Base-by-base conservation (phyloP, 2,113 vertebrate genomes). In the Callipepla californica region DNA sequence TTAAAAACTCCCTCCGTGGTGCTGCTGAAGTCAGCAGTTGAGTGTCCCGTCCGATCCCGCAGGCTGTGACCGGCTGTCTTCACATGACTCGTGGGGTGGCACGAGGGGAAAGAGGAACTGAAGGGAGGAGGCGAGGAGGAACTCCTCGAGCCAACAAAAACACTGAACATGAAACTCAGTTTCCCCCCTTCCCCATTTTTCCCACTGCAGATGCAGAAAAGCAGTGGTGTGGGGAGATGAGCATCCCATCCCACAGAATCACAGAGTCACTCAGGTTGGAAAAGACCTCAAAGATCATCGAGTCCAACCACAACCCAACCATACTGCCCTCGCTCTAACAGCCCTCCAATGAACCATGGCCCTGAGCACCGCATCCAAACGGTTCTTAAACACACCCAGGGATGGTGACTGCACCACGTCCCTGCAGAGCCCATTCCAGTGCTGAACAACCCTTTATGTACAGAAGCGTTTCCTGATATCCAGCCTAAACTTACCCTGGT, bases 101-200 rank as follows among this genome's bases (percentile, higher is more conserved):
- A 88, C 55, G 62, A 83, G 38, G 61, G 13, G 19, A 57, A 90
- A 89, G 72, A 70, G 95, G 96, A 95, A 95, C 65, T 1, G 2
- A 92, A 75, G 19, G 57, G 32, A 80, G 15, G n/a, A 75, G 67
- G 75, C 1, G 0, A 91, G 32, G 69, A 80, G 80, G 92, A 95
- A 94, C 90, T 88, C 80, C 76, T 80, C 9, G 4, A 86, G 68
- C n/a, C 0, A 42, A 42, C 59, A 55, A 85, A 94, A 94, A 20
- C 47, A 66, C 36, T 77, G 61, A 20, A 73, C 17, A 30, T 0
- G 17, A 86, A 90, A 90, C 82, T 0, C 0, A 5, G 36, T 47
- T 80, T 11, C 61, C 67, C 40, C 38, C 15, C 72, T 95, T 92
- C 88, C 50, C 32, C 59, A 7, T 80, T 94, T 91, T 91, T 74